Evolutionary conservation across 1,140 invertebrate genomes (phyloP).

Genomic region (Aphaenogaster floridana): DNA sequence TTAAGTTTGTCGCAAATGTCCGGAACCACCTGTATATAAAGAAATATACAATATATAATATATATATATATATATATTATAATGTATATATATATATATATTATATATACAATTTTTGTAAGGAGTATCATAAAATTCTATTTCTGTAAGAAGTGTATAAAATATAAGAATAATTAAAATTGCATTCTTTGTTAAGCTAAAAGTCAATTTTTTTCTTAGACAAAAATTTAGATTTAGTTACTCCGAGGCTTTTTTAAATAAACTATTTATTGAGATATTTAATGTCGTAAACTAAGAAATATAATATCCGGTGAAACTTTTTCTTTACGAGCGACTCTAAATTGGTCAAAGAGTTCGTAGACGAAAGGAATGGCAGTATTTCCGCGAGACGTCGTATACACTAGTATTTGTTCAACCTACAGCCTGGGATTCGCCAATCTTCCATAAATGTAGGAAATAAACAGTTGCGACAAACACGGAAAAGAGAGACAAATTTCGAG

Average conservation of each 20-base stretch:
- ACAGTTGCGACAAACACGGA: slow-evolving; percentile 64
- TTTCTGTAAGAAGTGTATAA: background rate
- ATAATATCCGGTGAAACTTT: slow-evolving; percentile 30
- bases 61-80: background rate
- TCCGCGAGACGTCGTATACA: slow-evolving; percentile 39
- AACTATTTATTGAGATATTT: slow-evolving; percentile 17
- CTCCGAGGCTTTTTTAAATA: background rate
- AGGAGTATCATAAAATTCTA: background rate
- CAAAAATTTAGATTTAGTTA: slow-evolving; percentile 17
- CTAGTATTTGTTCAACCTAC: slow-evolving; percentile 45
- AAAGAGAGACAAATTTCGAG: slow-evolving; percentile 60
- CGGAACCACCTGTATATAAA: too few relatives aligned
- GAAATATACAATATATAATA: too few relatives aligned
- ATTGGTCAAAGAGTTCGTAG: slow-evolving; percentile 32
- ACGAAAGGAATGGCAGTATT: slow-evolving; percentile 54
- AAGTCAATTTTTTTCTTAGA: background rate
- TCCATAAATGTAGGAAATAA: slow-evolving; percentile 72
- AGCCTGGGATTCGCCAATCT: slow-evolving; percentile 27
- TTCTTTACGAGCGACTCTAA: slow-evolving; percentile 26
- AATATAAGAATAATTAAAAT: background rate
- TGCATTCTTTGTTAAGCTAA: slow-evolving; percentile 1
- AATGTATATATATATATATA: background rate
- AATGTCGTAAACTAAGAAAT: slow-evolving; percentile 19
- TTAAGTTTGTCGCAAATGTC: too few relatives aligned
- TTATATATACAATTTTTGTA: background rate